A percentile compares a stretch with the other conserved stretches of the same genome.
These are phyloP conservation scores for Neelides sp. DNA, from an alignment of 1,140 invertebrate genomes.

Conservation along the genomic window DNA sequence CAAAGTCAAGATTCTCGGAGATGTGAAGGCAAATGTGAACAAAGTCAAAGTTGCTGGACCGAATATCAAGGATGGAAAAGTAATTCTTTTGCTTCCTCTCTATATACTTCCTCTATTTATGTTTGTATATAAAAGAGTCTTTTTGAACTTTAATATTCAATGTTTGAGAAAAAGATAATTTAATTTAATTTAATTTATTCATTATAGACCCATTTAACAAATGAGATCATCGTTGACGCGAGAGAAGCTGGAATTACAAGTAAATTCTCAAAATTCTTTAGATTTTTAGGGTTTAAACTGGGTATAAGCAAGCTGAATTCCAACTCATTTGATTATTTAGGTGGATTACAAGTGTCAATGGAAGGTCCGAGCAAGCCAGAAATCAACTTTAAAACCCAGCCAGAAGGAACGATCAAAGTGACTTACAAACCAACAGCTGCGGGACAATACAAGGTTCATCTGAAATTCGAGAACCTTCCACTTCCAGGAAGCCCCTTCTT, in stretches of 20 bases:
- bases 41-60: background rate
- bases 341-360: background rate
- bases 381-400: background rate
- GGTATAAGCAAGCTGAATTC: background rate
- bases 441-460: slow-evolving; percentile 9
- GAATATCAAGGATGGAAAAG: too few relatives aligned
- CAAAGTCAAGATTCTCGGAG: slow-evolving; percentile 24
- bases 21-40: slow-evolving; percentile 10
- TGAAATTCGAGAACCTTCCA: slow-evolving; percentile 14
- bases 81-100: too few relatives aligned
- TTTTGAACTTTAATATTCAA: too few relatives aligned
- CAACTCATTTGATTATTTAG: background rate
- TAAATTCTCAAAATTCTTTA: slow-evolving; percentile 7
- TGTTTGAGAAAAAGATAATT: too few relatives aligned
- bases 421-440: slow-evolving; percentile 4
- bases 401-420: slow-evolving; percentile 2
- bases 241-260: slow-evolving; percentile 25
- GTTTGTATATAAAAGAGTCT: too few relatives aligned
- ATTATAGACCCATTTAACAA: too few relatives aligned
- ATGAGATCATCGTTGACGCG: slow-evolving; percentile 27
- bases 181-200: too few relatives aligned
- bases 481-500: slow-evolving; percentile 25
- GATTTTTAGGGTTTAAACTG: background rate
- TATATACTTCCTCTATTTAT: too few relatives aligned
- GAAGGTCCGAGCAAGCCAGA: slow-evolving; percentile 13